Percentiles rank a stretch among this genome's conserved stretches.
Evolutionary conservation across 1,140 invertebrate species (phyloP).

Genomic region (Drosophila miranda): DNA sequence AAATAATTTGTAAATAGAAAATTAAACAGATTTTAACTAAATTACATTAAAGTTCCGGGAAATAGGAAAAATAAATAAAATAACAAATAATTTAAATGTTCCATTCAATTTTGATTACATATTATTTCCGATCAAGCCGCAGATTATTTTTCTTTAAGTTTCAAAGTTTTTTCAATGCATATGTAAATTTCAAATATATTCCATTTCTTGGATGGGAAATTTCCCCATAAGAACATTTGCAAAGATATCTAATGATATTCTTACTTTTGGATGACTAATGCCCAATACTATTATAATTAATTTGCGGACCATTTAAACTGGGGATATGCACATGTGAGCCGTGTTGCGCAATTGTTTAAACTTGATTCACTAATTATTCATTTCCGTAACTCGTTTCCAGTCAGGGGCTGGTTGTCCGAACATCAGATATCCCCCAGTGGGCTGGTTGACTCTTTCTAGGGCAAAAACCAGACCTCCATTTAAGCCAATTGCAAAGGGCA

Average conservation of each 20-base stretch:
- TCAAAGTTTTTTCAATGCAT: too few species aligned
- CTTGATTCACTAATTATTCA: conserved; percentile 61
- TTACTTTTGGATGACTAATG: conserved; percentile 20
- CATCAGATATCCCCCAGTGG: conserved; percentile 10
- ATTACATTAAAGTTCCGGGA: too few species aligned
- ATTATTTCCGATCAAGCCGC: too few species aligned
- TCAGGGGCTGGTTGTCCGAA: conserved; percentile 6
- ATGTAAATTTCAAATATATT: too few species aligned
- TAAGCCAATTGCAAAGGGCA: conserved; percentile 12
- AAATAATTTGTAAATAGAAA: neutral
- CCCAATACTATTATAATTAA: conserved; percentile 29
- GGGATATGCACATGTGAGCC: conserved; percentile 48
- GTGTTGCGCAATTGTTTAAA: conserved; percentile 57
- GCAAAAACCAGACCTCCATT: conserved; percentile 39
- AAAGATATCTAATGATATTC: too few species aligned
- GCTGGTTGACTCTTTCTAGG: conserved; percentile 31
- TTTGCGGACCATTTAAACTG: conserved; percentile 39
- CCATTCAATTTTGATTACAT: too few species aligned
- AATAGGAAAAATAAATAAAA: neutral
- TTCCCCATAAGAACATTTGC: too few species aligned
- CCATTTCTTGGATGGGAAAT: too few species aligned
- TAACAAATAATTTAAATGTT: too few species aligned
- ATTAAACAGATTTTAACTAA: neutral
- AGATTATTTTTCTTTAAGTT: too few species aligned
- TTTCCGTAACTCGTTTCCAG: conserved; percentile 41